Percentiles rank a stretch among this genome's conserved stretches.
Conservation (phyloP, 1,140 invertebrate species). For the Pectinophora gossypiella region DNA sequence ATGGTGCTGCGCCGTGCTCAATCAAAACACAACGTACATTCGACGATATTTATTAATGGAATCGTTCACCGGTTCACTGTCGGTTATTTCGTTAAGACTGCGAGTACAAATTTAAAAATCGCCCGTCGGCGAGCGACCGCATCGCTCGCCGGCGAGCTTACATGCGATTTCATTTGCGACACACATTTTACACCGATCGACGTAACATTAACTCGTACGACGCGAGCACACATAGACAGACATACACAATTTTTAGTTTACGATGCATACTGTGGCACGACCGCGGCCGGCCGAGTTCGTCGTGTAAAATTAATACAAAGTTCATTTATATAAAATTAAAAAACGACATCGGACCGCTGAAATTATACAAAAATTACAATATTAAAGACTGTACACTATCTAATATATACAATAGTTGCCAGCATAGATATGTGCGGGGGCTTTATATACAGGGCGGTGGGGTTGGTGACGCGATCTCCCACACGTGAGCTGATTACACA, state of each 20-base stretch:
- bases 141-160: slow-evolving; percentile 60
- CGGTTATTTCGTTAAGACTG: slow-evolving; percentile 74
- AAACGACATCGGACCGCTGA: slow-evolving; percentile 75
- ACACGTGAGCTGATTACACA: slow-evolving; percentile 76
- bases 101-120: slow-evolving; percentile 74
- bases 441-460: slow-evolving; percentile 70
- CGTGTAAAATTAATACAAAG: slow-evolving; percentile 77
- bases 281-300: slow-evolving; percentile 71
- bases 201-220: slow-evolving; percentile 74
- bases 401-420: slow-evolving; percentile 75
- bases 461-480: slow-evolving; percentile 28
- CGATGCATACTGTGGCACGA: slow-evolving; percentile 71
- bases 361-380: slow-evolving; percentile 77
- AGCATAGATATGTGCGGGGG: slow-evolving; percentile 72
- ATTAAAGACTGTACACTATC: slow-evolving; percentile 77
- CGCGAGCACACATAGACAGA: slow-evolving; percentile 75
- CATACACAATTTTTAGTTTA: slow-evolving; percentile 72
- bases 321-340: slow-evolving; percentile 76
- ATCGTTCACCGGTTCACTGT: slow-evolving; percentile 73
- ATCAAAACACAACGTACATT: slow-evolving; percentile 67
- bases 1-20: slow-evolving; percentile 59
- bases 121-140: slow-evolving; percentile 50
- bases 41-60: slow-evolving; percentile 78
- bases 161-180: slow-evolving; percentile 69
- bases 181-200: slow-evolving; percentile 73